Evolutionary conservation across 2,797 vertebrate species (phyloP).

Genomic region (Apogon hyalosoma): DNA sequence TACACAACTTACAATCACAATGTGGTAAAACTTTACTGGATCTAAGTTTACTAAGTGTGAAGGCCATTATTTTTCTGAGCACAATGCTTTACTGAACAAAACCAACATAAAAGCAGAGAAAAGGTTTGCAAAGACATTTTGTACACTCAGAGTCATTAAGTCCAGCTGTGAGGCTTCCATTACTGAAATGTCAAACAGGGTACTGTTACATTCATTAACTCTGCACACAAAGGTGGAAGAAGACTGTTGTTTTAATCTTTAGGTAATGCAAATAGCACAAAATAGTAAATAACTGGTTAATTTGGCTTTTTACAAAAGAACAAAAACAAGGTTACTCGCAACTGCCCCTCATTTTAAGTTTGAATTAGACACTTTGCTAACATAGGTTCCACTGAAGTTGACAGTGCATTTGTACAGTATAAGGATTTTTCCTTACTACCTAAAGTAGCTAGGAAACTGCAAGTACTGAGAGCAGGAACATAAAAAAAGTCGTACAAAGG

Average conservation of each 20-base stretch:
- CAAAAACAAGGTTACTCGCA: conserved; percentile 26
- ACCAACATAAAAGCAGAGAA: conserved; percentile 38
- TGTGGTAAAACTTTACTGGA: background rate
- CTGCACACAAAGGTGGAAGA: conserved; percentile 23
- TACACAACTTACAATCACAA: conserved; percentile 15
- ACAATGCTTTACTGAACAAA: conserved; percentile 13
- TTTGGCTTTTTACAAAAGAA: conserved; percentile 29
- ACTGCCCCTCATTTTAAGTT: conserved; percentile 6
- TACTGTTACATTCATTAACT: conserved; percentile 54
- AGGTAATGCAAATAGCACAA: conserved; percentile 29
- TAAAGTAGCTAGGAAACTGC: no score
- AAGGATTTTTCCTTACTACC: no score
- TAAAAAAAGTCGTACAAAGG: background rate
- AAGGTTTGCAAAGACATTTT: conserved; percentile 27
- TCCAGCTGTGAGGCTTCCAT: conserved; percentile 61
- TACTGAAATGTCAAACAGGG: conserved; percentile 46
- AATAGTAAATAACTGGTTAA: conserved; percentile 39
- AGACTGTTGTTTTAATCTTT: conserved; percentile 17
- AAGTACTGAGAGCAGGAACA: no score
- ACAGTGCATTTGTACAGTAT: no score
- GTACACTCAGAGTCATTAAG: conserved; percentile 46
- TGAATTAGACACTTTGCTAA: conserved; percentile 5
- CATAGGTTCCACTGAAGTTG: background rate
- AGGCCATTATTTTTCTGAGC: conserved; percentile 18
- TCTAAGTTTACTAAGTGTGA: conserved; percentile 23